Conservation (phyloP, 1,140 invertebrate genomes). For the Mesaphorura yosii region DNA sequence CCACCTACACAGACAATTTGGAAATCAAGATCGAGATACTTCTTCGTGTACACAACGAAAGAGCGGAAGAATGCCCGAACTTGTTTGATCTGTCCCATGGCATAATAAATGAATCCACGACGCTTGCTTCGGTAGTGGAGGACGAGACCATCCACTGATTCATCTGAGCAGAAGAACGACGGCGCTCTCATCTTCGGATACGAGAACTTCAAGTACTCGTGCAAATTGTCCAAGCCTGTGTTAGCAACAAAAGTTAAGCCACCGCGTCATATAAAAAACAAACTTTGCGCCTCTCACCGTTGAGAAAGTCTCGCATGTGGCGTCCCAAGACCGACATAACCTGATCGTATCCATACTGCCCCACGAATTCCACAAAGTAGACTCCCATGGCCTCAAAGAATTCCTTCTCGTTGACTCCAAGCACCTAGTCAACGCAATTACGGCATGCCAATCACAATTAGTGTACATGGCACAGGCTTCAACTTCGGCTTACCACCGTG, state of each 20-base stretch:
- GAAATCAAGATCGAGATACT: background rate
- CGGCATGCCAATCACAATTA: background rate
- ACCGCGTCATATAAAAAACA: background rate
- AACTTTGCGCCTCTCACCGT: conserved; percentile 45
- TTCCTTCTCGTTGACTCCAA: conserved; percentile 64
- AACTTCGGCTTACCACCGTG: conserved; percentile 66
- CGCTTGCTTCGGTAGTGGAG: conserved; percentile 87
- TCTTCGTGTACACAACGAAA: background rate
- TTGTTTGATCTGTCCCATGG: conserved; percentile 90
- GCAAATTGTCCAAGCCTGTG: conserved; percentile 76
- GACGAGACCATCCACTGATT: conserved; percentile 71
- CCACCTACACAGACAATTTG: conserved; percentile 48
- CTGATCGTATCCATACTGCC: conserved; percentile 85
- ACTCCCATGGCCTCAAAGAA: conserved; percentile 85
- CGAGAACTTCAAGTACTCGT: conserved; percentile 93
- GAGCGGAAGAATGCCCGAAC: conserved; percentile 34
- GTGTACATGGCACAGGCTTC: background rate
- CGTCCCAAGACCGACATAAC: conserved; percentile 78
- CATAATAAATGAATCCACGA: conserved; percentile 86
- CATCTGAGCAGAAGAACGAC: conserved; percentile 64
- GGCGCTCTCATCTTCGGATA: conserved; percentile 86
- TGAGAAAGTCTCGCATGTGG: conserved; percentile 89
- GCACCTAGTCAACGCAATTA: conserved; percentile 11
- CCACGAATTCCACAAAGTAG: conserved; percentile 77
- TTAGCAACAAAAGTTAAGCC: too few species aligned